Conservation (phyloP, 2,113 vertebrate genomes). For the Cyprinodon variegatus region DNA sequence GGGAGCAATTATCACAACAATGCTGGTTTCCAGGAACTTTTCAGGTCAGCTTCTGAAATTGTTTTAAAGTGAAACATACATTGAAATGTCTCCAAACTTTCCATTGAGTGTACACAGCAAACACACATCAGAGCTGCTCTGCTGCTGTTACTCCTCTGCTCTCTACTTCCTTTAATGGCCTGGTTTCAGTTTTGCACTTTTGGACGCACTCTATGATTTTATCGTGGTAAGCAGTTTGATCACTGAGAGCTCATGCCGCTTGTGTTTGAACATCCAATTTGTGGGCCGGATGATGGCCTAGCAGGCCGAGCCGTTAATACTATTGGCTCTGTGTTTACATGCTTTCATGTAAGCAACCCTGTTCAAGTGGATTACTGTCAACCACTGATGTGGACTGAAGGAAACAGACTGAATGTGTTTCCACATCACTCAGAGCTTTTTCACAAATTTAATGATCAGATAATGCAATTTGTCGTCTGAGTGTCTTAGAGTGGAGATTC, state of each 20-base stretch:
- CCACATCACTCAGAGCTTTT: conserved; percentile 12
- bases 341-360: conserved; percentile 46
- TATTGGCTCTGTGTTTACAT: conserved; percentile 26
- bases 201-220: conserved; percentile 50
- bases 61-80: background rate
- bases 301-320: conserved; percentile 38
- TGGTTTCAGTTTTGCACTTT: conserved; percentile 32
- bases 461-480: background rate
- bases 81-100: background rate
- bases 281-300: conserved; percentile 20
- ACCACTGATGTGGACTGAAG: conserved; percentile 16
- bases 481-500: conserved; percentile 18
- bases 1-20: conserved; percentile 98
- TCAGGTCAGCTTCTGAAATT: conserved; percentile 84
- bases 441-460: conserved; percentile 9
- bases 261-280: conserved; percentile 46
- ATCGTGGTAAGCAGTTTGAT: conserved; percentile 47
- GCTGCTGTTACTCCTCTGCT: background rate
- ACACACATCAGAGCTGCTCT: background rate
- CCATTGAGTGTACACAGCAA: background rate
- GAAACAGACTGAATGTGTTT: conserved; percentile 30
- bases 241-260: conserved; percentile 16
- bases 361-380: conserved; percentile 31
- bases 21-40: conserved; percentile 98
- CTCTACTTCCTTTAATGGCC: conserved; percentile 10